Percentiles rank a stretch among this genome's conserved stretches.
Conservation (phyloP, 2,797 vertebrate genomes). For the Smutsia temminckii region DNA sequence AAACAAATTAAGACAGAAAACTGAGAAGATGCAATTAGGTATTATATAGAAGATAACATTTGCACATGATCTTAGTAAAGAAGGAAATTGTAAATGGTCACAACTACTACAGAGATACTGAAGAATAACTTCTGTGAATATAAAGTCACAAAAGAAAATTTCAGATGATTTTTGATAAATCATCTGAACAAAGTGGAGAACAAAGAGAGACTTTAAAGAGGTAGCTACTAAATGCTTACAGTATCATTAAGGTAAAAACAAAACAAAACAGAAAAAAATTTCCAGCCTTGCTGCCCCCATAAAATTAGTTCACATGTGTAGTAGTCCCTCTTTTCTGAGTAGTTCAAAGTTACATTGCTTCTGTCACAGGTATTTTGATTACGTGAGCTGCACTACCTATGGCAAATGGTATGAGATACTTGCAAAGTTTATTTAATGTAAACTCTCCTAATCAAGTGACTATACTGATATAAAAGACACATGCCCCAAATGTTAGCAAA, state of each 20-base stretch:
- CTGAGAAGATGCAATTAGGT: background rate
- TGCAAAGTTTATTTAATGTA: constrained; percentile 1
- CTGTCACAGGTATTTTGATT: background rate
- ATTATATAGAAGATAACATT: background rate
- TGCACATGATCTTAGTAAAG: background rate
- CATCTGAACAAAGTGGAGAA: background rate
- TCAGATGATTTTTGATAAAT: background rate
- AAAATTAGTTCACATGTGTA: background rate
- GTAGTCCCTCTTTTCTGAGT: background rate
- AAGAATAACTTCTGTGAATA: background rate
- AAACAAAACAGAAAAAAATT: background rate
- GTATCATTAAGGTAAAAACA: background rate
- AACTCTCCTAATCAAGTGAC: background rate
- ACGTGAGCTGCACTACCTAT: background rate
- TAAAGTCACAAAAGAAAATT: background rate
- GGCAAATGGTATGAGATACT: background rate
- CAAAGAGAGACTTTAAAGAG: background rate
- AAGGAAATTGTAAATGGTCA: background rate
- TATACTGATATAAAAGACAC: background rate
- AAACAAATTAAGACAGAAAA: background rate
- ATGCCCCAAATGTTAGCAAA: background rate
- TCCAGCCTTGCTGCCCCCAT: background rate
- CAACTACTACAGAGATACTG: background rate
- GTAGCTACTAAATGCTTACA: background rate
- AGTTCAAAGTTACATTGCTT: background rate